Base-by-base conservation (phyloP, 2,113 vertebrate species). In the Gobius niger region DNA sequence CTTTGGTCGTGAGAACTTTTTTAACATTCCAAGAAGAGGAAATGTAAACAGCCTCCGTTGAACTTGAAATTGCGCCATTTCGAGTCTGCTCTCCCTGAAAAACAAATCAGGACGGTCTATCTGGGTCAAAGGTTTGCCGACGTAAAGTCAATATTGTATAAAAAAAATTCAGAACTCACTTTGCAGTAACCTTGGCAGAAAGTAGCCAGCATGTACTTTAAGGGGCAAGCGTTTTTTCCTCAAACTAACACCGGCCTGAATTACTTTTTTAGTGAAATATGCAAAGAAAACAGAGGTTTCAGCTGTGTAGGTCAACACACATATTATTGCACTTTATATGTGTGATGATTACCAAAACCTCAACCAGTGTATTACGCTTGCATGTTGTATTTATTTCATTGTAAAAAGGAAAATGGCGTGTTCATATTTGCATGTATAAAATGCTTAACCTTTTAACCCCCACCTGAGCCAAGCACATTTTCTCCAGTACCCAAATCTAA, bases 111-210 rank as follows among this genome's bases (percentile, higher is more conserved):
- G 84, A 63, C 67, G 72, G 73, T 68, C 63, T 75, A 79, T 82
- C 51, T 82, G 50, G 85, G 81, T 75, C 85, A 86, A 79, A 79
- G 77, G 72, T 72, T 16, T 57, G 42, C 63, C 11, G 7, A 67
- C 67, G 68, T 72, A 76, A 85, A 83, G 77, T 80, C 77, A 83
- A 86, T 72, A 81, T 64, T 67, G 63, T 50, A 67, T 61, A 65
- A 44, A 86, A 70, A 84, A 80, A 60, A 53, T 73, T 46, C 44
- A 59, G 62, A 9, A 4, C 44, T 2, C 52, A 34, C 53, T 3
- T 12, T 34, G 10, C 11, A 57, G 34, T 61, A 57, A 75, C 61
- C 59, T 4, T n/a, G 44, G 12, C 2, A 46, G 34, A 60, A 42
- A 59, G 24, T 5, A n/a, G 0, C 14, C 15, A 40, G 34, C 24